Percentiles rank a stretch among this genome's conserved stretches.
Evolutionary conservation across 2,113 vertebrate genomes (phyloP).

Genomic region (Stigmatopora argus): DNA sequence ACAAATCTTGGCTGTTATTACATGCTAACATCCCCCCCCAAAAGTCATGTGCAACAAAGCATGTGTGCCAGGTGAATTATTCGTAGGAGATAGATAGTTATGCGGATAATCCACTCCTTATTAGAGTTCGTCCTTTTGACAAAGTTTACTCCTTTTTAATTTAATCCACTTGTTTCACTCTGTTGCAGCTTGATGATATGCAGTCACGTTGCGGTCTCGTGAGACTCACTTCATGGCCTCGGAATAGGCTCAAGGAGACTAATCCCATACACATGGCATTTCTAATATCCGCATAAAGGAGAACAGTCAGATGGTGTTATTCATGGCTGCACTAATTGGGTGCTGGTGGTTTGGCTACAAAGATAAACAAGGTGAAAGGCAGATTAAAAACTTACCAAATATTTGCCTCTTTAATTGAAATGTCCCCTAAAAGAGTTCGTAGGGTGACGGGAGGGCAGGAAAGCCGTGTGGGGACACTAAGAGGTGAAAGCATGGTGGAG

Average conservation of each 20-base stretch:
- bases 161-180: neutral
- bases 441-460: conserved; percentile 35
- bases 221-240: conserved; percentile 8
- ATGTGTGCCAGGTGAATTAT: neutral
- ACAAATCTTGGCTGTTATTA: neutral
- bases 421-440: conserved; percentile 44
- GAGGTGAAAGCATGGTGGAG: conserved; percentile 59
- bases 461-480: conserved; percentile 36
- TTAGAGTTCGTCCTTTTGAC: neutral
- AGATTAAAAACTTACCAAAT: conserved; percentile 67
- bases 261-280: conserved; percentile 27
- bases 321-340: conserved; percentile 32
- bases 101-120: neutral
- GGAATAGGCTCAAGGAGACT: conserved; percentile 23
- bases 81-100: neutral
- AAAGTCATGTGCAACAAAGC: conserved; percentile 2
- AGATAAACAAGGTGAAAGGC: conserved; percentile 60
- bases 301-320: conserved; percentile 39
- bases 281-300: conserved; percentile 48
- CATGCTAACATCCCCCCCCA: neutral
- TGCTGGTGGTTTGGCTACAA: conserved; percentile 52
- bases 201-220: conserved; percentile 11
- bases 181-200: neutral
- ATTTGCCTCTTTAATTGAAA: conserved; percentile 69
- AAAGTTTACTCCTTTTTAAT: neutral